Evolutionary conservation across 2,113 vertebrate species (phyloP).

Genomic region (Nycticebus coucang): DNA sequence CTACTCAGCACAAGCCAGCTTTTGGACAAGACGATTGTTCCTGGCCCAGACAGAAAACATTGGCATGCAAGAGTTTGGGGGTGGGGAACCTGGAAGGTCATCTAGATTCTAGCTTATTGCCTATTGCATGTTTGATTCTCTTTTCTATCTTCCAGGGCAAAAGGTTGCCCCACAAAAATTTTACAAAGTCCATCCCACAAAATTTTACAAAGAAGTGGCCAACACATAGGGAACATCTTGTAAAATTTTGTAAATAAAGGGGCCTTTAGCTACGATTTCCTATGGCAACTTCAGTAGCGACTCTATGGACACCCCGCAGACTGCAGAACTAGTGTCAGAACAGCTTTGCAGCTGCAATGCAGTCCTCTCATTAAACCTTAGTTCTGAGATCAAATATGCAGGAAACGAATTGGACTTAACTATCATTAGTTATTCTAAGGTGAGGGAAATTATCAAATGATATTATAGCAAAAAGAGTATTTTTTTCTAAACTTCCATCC

Average conservation of each 20-base stretch:
- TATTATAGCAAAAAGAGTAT: not conserved
- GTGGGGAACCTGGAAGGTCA: not conserved
- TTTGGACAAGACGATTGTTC: not conserved
- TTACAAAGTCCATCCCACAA: too few species aligned
- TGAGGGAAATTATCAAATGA: not conserved
- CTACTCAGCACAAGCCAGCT: not conserved
- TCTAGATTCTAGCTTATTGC: not conserved
- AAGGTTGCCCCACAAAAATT: not conserved
- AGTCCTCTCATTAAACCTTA: not conserved
- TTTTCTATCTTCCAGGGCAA: not conserved
- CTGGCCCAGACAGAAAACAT: not conserved
- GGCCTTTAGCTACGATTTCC: too few species aligned
- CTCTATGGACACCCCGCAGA: too few species aligned
- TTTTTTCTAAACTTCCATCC: not conserved
- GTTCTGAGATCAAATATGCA: not conserved
- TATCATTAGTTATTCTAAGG: not conserved
- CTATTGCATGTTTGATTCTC: not conserved
- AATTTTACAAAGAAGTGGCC: too few species aligned
- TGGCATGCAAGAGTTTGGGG: not conserved
- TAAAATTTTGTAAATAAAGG: too few species aligned
- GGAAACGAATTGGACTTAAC: not conserved
- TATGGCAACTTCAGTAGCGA: too few species aligned
- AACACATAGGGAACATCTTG: too few species aligned
- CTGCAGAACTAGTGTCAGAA: not conserved
- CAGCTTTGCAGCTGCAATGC: not conserved